phyloP scores from a whole-genome alignment of 2,113 vertebrate genomes.

The Rhinichthys klamathensis region DNA sequence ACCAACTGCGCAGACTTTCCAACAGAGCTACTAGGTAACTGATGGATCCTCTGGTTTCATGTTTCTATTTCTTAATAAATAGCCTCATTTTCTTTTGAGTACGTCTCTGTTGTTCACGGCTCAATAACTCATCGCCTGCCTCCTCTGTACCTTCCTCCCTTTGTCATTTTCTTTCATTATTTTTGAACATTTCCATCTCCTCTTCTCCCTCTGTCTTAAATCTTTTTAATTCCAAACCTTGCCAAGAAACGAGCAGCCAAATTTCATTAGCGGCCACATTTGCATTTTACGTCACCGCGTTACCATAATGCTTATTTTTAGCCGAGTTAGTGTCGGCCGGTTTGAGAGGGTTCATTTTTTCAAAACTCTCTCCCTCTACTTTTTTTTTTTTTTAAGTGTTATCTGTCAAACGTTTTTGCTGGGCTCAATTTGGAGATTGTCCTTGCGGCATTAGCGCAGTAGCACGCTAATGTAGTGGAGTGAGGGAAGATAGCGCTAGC shows the following conservation, averaged over 20 bases:
- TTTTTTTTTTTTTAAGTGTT: not conserved
- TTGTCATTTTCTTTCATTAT: conserved; percentile 36
- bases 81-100: conserved; percentile 30
- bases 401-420: conserved; percentile 14
- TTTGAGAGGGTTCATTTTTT: not conserved
- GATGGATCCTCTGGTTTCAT: conserved; percentile 24
- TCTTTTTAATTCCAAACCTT: conserved; percentile 20
- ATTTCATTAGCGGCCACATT: conserved; percentile 23
- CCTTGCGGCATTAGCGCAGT: conserved; percentile 10
- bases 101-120: conserved; percentile 30
- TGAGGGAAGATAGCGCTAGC: conserved; percentile 20
- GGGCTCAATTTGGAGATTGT: conserved; percentile 28
- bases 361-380: not conserved
- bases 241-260: conserved; percentile 15
- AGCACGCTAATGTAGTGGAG: conserved; percentile 20
- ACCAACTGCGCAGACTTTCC: not conserved
- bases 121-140: conserved; percentile 26
- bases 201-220: not conserved
- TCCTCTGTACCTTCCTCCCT: conserved; percentile 20
- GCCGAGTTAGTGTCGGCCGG: not conserved
- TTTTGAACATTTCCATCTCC: conserved; percentile 5
- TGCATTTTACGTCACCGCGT: conserved; percentile 19
- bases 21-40: not conserved
- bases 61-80: conserved; percentile 32
- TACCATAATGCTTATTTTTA: conserved; percentile 13